Evolutionary conservation across 2,888 invertebrate genomes (phyloP).

Genomic region (Antheraea assamensis): DNA sequence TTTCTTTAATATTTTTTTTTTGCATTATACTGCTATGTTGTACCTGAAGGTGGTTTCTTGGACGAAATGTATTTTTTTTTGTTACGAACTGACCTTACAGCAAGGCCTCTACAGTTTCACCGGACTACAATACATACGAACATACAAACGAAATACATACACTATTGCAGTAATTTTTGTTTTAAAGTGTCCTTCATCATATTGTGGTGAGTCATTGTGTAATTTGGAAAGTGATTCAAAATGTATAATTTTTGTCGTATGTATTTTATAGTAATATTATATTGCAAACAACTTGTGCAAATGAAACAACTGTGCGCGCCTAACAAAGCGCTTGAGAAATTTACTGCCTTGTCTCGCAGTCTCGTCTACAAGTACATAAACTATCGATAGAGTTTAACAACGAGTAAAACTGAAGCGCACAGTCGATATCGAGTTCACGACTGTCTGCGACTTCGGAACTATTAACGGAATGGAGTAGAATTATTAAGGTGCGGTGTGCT

Average conservation of each 20-base stretch:
- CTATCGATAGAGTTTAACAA: too few species aligned
- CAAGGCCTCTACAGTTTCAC: too few species aligned
- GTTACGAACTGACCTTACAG: too few species aligned
- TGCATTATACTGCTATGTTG: too few species aligned
- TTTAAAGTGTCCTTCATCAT: too few species aligned
- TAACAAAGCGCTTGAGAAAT: constrained; percentile 4
- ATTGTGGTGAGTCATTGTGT: too few species aligned
- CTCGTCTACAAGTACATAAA: constrained; percentile 40
- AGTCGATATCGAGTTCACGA: constrained; percentile 39
- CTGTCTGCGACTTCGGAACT: constrained; percentile 14
- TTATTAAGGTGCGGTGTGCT: neutral
- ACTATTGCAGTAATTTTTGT: too few species aligned
- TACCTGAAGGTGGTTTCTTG: too few species aligned
- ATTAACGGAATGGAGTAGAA: neutral
- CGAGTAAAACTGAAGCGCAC: constrained; percentile 46
- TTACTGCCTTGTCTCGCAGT: constrained; percentile 23
- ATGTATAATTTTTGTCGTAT: neutral
- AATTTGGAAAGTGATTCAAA: neutral
- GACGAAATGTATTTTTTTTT: too few species aligned
- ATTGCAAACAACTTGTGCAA: neutral
- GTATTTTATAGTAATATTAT: neutral
- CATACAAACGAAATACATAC: too few species aligned
- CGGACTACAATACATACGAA: too few species aligned
- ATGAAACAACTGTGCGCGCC: neutral
- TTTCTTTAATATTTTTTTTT: neutral